Conservation (phyloP, 2,888 invertebrate genomes). For the Polia nebulosa region DNA sequence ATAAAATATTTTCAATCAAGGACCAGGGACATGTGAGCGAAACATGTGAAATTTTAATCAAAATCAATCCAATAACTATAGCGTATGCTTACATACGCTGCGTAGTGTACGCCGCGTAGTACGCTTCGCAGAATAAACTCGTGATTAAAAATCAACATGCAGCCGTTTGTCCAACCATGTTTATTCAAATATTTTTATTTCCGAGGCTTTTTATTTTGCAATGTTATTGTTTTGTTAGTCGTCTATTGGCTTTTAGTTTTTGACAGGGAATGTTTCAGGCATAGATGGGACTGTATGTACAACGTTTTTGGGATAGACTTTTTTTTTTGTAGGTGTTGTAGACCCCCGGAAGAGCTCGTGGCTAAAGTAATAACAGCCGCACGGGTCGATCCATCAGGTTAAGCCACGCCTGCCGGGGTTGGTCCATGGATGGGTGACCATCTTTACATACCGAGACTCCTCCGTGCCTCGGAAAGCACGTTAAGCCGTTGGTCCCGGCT, state of each 20-base stretch:
- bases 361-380: no score
- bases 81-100: not conserved
- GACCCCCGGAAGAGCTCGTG: no score
- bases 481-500: no score
- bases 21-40: not conserved
- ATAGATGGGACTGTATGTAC: no score
- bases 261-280: not conserved
- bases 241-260: not conserved
- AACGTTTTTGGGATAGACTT: no score
- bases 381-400: no score
- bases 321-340: no score
- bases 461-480: no score
- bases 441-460: no score
- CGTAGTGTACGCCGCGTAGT: not conserved
- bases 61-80: constrained; percentile 37
- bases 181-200: constrained; percentile 42
- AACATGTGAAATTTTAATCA: constrained; percentile 31
- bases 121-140: constrained; percentile 22
- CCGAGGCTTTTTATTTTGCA: not conserved
- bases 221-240: not conserved
- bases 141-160: constrained; percentile 48
- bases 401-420: no score
- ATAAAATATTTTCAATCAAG: constrained; percentile 41
- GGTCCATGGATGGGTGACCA: no score
- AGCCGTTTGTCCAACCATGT: constrained; percentile 22